These are phyloP conservation scores for Achlya flavicornis DNA, from an alignment of 2,888 invertebrate species.

Conservation along the genomic window DNA sequence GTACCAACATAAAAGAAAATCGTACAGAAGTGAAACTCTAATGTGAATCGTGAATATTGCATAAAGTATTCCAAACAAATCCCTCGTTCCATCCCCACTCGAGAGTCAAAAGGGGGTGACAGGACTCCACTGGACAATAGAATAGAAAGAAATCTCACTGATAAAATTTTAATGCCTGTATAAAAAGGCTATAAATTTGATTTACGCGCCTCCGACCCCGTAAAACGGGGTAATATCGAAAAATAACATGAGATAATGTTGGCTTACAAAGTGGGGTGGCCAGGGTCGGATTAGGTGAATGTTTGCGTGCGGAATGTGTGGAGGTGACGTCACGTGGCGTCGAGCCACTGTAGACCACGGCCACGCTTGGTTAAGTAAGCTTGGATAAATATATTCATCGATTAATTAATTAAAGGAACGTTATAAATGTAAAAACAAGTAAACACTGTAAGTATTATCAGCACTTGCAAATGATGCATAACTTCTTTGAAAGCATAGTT, in stretches of 20 bases:
- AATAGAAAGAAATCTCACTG: slow-evolving; percentile 76
- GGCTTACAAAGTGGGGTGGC: slow-evolving; percentile 69
- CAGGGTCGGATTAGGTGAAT: slow-evolving; percentile 61
- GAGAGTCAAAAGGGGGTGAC: slow-evolving; percentile 61
- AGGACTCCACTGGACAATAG: slow-evolving; percentile 69
- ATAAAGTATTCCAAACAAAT: slow-evolving; percentile 35
- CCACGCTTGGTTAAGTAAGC: neutral
- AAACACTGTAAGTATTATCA: no score
- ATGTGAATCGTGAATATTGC: slow-evolving; percentile 16
- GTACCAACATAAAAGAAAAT: neutral
- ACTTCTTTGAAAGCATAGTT: no score
- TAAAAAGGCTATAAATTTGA: slow-evolving; percentile 83
- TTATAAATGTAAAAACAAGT: no score
- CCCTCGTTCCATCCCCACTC: slow-evolving; percentile 43
- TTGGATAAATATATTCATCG: neutral
- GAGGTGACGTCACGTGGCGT: slow-evolving; percentile 14
- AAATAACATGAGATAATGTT: slow-evolving; percentile 81
- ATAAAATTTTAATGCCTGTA: slow-evolving; percentile 82
- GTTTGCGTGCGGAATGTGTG: slow-evolving; percentile 53
- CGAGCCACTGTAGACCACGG: neutral
- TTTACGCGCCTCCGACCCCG: slow-evolving; percentile 74
- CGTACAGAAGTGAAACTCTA: slow-evolving; percentile 4
- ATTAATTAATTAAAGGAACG: neutral
- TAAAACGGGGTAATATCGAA: slow-evolving; percentile 81
- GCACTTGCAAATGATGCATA: no score